A percentile compares a stretch with the other conserved stretches of the same genome.
phyloP scores from a whole-genome alignment of 92 coral and sea anemone species.

The Palythoa caribaeorum region DNA sequence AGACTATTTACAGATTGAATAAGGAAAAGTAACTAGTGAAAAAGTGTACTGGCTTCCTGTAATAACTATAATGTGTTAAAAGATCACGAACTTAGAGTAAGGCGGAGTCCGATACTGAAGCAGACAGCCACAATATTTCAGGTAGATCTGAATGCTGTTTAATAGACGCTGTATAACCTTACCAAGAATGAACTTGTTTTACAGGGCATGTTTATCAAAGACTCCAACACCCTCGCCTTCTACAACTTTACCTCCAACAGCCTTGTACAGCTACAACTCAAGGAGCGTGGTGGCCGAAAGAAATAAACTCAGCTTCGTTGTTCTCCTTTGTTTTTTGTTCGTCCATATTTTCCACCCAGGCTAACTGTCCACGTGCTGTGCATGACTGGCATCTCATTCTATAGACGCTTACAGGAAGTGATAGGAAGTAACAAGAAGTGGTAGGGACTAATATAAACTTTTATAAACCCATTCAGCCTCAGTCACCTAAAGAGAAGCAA shows the following conservation, averaged over 20 bases:
- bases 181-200: not conserved
- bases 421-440: not conserved
- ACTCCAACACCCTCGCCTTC: constrained; percentile 94
- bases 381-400: not conserved
- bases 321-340: not conserved
- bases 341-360: not conserved
- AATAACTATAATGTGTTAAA: too few relatives aligned
- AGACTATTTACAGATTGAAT: too few relatives aligned
- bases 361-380: not conserved
- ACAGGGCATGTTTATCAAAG: constrained; percentile 97
- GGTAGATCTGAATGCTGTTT: too few relatives aligned
- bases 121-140: too few relatives aligned
- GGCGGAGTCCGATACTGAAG: too few relatives aligned
- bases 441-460: not conserved
- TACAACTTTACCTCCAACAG: constrained; percentile 88
- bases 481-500: not conserved
- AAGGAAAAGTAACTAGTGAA: too few relatives aligned
- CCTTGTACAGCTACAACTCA: constrained; percentile 91
- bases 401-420: not conserved
- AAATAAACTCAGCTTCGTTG: constrained; percentile 52
- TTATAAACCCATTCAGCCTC: not conserved
- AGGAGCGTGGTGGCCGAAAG: constrained; percentile 99
- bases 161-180: not conserved
- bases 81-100: too few relatives aligned
- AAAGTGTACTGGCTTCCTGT: too few relatives aligned